A percentile compares a stretch with the other conserved stretches of the same genome.
phyloP scores from a whole-genome alignment of 2,113 vertebrate species.

The Myrmecobius fasciatus region DNA sequence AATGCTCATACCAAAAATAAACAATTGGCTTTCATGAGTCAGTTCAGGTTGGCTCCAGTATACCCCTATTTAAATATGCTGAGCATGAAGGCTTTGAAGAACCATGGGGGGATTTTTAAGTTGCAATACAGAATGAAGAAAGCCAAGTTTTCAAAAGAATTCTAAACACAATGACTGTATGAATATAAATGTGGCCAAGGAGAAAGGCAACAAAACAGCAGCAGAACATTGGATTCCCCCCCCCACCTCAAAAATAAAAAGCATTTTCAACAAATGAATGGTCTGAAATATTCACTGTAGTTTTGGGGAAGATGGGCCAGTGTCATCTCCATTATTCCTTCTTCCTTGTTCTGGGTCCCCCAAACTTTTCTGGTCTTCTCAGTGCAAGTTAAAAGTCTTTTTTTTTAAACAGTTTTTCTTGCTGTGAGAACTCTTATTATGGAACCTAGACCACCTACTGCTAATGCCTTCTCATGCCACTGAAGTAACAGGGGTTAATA shows the following conservation, averaged over 20 bases:
- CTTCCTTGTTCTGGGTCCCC: constrained; percentile 81
- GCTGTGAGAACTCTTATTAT: constrained; percentile 93
- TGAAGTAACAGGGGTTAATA: not conserved
- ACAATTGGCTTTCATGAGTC: not conserved
- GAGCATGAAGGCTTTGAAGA: not conserved
- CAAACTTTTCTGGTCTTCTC: constrained; percentile 65
- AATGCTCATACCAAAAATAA: not conserved
- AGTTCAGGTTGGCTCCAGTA: not conserved
- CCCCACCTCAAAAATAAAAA: constrained; percentile 81
- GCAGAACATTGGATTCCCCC: constrained; percentile 69
- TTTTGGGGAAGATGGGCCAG: constrained; percentile 78
- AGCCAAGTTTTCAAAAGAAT: not conserved
- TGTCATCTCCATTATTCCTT: constrained; percentile 72
- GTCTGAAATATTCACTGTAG: constrained; percentile 79
- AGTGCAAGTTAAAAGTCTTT: constrained; percentile 80
- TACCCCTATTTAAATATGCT: not conserved
- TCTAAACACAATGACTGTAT: not conserved
- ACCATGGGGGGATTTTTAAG: not conserved
- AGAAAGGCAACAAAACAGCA: constrained; percentile 51
- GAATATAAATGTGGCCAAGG: not conserved
- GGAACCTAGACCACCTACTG: constrained; percentile 90
- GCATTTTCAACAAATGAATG: constrained; percentile 80
- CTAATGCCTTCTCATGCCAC: no score
- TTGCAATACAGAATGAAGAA: not conserved
- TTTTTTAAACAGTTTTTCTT: constrained; percentile 92